Percentiles rank a stretch among this genome's conserved stretches.
Evolutionary conservation across 1,140 invertebrate species (phyloP).

Genomic region (Oedothorax gibbosus): DNA sequence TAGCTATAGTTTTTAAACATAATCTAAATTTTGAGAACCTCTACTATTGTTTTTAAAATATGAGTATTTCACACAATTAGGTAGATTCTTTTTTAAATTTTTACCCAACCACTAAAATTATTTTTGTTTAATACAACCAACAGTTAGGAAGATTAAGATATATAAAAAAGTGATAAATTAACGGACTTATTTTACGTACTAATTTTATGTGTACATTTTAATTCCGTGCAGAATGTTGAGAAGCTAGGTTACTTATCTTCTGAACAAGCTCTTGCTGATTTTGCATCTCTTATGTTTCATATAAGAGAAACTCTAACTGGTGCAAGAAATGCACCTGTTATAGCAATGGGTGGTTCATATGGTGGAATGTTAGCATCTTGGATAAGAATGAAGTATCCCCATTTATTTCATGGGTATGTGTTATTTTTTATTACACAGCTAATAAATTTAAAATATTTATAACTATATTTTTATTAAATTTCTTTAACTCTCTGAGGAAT

Average conservation of each 20-base stretch:
- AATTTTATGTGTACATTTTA: background rate
- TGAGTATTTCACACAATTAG: too few species aligned
- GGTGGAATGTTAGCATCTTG: conserved; percentile 96
- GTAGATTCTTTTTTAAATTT: too few species aligned
- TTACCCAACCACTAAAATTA: too few species aligned
- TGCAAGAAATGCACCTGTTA: conserved; percentile 77
- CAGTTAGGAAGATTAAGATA: too few species aligned
- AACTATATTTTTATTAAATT: too few species aligned
- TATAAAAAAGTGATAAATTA: too few species aligned
- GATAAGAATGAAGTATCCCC: conserved; percentile 96
- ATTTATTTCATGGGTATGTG: conserved; percentile 79
- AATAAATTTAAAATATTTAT: background rate
- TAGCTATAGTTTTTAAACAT: too few species aligned
- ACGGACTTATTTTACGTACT: background rate
- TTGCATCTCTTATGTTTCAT: conserved; percentile 82
- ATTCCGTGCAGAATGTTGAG: conserved; percentile 70
- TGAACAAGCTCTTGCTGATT: conserved; percentile 95
- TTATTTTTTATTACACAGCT: background rate
- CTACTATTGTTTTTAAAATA: too few species aligned
- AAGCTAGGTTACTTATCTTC: conserved; percentile 86
- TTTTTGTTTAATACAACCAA: too few species aligned
- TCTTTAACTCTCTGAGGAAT: too few species aligned
- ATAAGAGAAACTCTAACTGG: conserved; percentile 71
- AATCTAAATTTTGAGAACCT: too few species aligned
- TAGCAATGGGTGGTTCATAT: conserved; percentile 95